Evolutionary conservation across 2,797 vertebrate species (phyloP).

Genomic region (Eulemur mongoz): DNA sequence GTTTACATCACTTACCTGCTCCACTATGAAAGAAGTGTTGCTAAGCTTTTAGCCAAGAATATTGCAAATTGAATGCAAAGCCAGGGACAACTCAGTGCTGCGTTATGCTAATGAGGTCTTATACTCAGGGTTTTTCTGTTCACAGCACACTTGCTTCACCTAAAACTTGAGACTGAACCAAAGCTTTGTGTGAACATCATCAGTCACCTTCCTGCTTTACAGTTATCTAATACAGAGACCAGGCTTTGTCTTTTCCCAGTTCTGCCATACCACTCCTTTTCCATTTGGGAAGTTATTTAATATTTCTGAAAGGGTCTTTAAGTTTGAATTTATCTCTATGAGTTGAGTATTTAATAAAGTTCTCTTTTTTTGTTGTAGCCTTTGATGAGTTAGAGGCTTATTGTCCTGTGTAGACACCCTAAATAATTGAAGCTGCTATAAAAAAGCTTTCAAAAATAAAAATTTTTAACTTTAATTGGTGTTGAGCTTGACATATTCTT

Average conservation of each 20-base stretch:
- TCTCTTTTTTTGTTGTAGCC: background rate
- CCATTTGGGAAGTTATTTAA: background rate
- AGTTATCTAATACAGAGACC: background rate
- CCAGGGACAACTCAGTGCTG: background rate
- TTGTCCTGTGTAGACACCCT: background rate
- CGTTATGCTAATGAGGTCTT: background rate
- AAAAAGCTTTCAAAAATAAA: background rate
- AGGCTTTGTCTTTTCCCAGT: background rate
- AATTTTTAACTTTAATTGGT: background rate
- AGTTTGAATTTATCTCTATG: background rate
- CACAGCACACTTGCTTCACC: background rate
- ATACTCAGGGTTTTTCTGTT: background rate
- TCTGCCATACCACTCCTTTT: background rate
- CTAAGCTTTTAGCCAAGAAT: background rate
- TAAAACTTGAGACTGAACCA: background rate
- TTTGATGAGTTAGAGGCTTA: background rate
- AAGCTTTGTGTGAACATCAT: background rate
- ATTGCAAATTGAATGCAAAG: background rate
- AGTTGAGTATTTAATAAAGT: background rate
- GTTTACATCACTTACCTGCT: background rate
- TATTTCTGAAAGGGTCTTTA: background rate
- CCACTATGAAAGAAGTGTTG: background rate
- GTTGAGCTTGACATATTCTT: background rate
- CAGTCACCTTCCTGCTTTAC: background rate
- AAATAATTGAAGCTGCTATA: background rate